These are phyloP conservation scores for Phengaris alcon DNA, from an alignment of 2,888 invertebrate species.

Conservation along the genomic window DNA sequence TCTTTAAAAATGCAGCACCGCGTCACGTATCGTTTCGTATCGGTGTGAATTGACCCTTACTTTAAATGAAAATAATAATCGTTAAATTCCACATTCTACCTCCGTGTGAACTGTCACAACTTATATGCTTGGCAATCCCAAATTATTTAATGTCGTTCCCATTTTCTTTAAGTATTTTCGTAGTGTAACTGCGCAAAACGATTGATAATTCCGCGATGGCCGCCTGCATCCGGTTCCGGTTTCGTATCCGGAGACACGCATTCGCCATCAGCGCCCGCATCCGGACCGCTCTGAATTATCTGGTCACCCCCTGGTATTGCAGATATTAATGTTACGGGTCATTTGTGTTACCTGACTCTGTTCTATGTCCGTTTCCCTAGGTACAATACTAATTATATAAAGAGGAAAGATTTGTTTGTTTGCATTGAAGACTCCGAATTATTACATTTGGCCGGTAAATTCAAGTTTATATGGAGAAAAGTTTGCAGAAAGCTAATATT, in stretches of 20 bases:
- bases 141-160: background rate
- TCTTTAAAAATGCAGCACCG: too few relatives aligned
- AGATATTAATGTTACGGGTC: conserved; percentile 2
- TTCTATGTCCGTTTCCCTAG: background rate
- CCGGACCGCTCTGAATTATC: conserved; percentile 14
- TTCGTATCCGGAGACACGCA: conserved; percentile 70
- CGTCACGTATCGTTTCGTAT: too few relatives aligned
- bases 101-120: too few relatives aligned
- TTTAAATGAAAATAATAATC: too few relatives aligned
- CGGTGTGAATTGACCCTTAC: too few relatives aligned
- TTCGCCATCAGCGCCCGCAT: conserved; percentile 64
- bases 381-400: too few relatives aligned
- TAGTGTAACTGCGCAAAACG: conserved; percentile 57
- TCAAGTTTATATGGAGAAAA: too few relatives aligned
- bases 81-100: too few relatives aligned
- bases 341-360: conserved; percentile 6
- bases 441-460: too few relatives aligned
- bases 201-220: conserved; percentile 72
- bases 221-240: conserved; percentile 62
- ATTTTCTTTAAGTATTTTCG: conserved; percentile 22
- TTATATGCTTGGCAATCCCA: background rate
- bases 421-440: too few relatives aligned
- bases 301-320: background rate
- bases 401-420: too few relatives aligned
- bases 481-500: too few relatives aligned